Base-by-base conservation (phyloP, 2,888 invertebrate species). In the Drosophila prolongata region DNA sequence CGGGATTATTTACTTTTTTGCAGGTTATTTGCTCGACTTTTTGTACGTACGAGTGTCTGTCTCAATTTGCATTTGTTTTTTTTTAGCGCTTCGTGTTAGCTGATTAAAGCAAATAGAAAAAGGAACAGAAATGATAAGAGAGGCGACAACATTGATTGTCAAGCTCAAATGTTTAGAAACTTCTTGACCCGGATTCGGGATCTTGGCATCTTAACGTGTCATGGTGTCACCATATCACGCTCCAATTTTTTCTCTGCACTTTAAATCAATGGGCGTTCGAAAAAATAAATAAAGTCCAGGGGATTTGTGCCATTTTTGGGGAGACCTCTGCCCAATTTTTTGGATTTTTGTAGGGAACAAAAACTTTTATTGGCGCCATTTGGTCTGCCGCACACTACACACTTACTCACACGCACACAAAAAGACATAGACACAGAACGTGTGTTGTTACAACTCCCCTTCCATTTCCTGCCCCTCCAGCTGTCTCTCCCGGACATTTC, bases 321-420 rank as follows among this genome's bases (percentile, higher is more conserved):
- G n/a, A 24, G 16, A 42, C 14, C 49, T n/a, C n/a, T 27, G 19
- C 6, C 11, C 14, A 13, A 6, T 49, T 49, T 49, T 44, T 19
- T 54, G 13, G 44, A 19, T 57, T 10, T 47, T 38, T 38, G 11
- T 35, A 13, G 27, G 24, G 60, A 52, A 75, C 64, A 76, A 72
- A 75, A 86, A 84, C 72, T 87, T 87, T 87, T 87, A 84, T 80
- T 84, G 85, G 80, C 87, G 85, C 85, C 85, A 78, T 77, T 87
- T 61, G 78, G 85, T 85, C 85, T 87, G 78, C 77, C 77, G 65
- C 78, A 85, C 61, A 78, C 57, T 52, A 74, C 67, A 42, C 55
- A 82, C 56, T 30, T 43, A 54, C 34, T 64, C 38, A 55, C 57
- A 38, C 44, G 75, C 64, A 27, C 27, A 65, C 27, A 59, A 8